Base-by-base conservation (phyloP, 2,888 invertebrate genomes). In the Diloba caeruleocephala region DNA sequence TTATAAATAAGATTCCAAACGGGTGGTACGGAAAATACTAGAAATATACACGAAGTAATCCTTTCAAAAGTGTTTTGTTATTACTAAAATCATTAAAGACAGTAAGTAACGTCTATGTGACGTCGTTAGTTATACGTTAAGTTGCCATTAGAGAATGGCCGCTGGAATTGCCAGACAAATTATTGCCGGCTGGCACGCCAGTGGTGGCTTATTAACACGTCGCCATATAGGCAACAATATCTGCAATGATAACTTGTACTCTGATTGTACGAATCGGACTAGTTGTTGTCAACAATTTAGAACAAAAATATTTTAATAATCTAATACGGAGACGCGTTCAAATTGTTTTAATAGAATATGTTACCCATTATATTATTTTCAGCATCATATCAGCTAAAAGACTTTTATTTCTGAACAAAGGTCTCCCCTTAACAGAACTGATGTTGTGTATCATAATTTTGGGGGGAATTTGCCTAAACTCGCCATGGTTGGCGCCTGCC, bases 141-240 rank as follows among this genome's bases (percentile, higher is more conserved):
- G 59, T 54, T 68, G 60, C 64, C 65, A 76, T 77, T 72, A 79
- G 63, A 76, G 73, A 80, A 80, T 77, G 77, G 76, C 68, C 67
- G 59, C 42, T 56, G 58, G 63, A 43, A 61, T 64, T 58, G 63
- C 48, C 59, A 51, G 54, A 39, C 50, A 52, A 66, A 51, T 78
- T 78, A 81, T 69, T 52, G 76, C 62, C 46, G 39, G 36, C 53
- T 55, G 55, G 61, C 80, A 82, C 75, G 81, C 76, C 63, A 79
- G 50, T 28, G 29, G 26, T n/a, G 31, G 37, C 59, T 57, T 54
- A 63, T 63, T 63, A 71, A 65, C 55, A 70, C 32, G 53, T 58
- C 37, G 52, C 44, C 50, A 53, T 55, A 31, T 46, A 56, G 49
- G 50, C 42, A 36, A 52, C 39, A 43, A 48, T 46, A 63, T 68